A percentile compares a stretch with the other conserved stretches of the same genome.
These are phyloP conservation scores for Heliconius erato DNA, from an alignment of 2,888 invertebrate genomes.

Conservation along the genomic window DNA sequence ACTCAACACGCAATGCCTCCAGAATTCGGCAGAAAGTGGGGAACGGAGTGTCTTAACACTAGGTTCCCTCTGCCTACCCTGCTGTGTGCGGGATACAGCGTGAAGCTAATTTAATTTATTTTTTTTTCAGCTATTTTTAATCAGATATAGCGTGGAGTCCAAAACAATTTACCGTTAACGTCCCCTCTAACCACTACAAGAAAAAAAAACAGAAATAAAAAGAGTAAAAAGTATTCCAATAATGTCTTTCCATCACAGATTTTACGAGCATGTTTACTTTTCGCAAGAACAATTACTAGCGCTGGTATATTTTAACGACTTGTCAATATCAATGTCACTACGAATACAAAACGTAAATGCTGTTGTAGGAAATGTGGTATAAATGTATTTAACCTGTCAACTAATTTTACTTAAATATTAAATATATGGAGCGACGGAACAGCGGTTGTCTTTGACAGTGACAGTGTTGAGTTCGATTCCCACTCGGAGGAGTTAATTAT, in stretches of 20 bases:
- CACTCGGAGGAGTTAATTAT: background rate
- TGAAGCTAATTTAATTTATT: too few species aligned
- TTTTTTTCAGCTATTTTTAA: too few species aligned
- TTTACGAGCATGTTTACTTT: conserved; percentile 18
- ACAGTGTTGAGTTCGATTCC: background rate
- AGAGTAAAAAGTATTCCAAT: background rate
- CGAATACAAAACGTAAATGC: conserved; percentile 6
- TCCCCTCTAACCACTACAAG: background rate
- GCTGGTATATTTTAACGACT: conserved; percentile 11
- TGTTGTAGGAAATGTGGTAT: background rate
- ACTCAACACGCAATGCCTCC: too few species aligned
- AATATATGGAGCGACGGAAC: background rate
- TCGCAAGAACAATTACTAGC: conserved; percentile 1
- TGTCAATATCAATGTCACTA: conserved; percentile 21
- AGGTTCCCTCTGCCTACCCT: too few species aligned
- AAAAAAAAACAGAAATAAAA: background rate
- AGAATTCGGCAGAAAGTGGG: too few species aligned
- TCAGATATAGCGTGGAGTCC: too few species aligned
- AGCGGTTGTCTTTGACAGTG: background rate
- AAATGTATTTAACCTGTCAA: background rate
- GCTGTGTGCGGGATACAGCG: too few species aligned
- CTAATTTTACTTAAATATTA: background rate
- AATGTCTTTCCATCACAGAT: background rate
- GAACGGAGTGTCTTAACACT: too few species aligned
- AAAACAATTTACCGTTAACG: too few species aligned